Evolutionary conservation across 2,113 vertebrate species (phyloP).

Genomic region (Nerophis ophidion): DNA sequence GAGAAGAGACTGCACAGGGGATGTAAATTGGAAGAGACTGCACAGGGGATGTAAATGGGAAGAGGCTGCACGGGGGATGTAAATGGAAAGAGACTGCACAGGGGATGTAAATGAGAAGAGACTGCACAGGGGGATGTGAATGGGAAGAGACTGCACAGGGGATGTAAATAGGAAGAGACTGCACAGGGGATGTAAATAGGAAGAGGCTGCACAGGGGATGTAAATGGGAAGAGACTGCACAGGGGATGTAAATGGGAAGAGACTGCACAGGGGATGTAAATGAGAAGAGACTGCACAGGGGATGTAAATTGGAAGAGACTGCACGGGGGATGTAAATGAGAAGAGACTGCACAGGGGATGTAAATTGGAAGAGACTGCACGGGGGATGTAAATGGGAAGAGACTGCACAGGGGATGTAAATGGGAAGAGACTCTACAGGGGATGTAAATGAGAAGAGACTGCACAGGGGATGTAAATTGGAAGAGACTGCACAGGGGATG

Average conservation of each 20-base stretch:
- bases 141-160: slow-evolving; percentile 19
- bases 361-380: slow-evolving; percentile 22
- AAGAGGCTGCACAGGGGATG: slow-evolving; percentile 19
- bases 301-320: slow-evolving; percentile 23
- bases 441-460: slow-evolving; percentile 23
- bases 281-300: slow-evolving; percentile 19
- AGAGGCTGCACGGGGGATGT: slow-evolving; percentile 15
- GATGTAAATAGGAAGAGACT: slow-evolving; percentile 23
- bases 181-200: slow-evolving; percentile 23
- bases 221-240: slow-evolving; percentile 22
- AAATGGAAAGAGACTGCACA: slow-evolving; percentile 23
- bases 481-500: slow-evolving; percentile 19
- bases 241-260: slow-evolving; percentile 26
- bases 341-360: slow-evolving; percentile 19
- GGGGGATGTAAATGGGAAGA: slow-evolving; percentile 26
- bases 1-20: slow-evolving; percentile 18
- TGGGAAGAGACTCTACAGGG: slow-evolving; percentile 20
- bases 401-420: slow-evolving; percentile 22
- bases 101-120: slow-evolving; percentile 24
- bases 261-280: slow-evolving; percentile 22
- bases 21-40: slow-evolving; percentile 23
- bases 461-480: slow-evolving; percentile 23
- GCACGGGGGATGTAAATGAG: slow-evolving; percentile 22
- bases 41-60: slow-evolving; percentile 24
- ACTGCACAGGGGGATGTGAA: slow-evolving; percentile 23